Evolutionary conservation across 2,888 invertebrate genomes (phyloP).

Genomic region (Dicyrtoma fusca): DNA sequence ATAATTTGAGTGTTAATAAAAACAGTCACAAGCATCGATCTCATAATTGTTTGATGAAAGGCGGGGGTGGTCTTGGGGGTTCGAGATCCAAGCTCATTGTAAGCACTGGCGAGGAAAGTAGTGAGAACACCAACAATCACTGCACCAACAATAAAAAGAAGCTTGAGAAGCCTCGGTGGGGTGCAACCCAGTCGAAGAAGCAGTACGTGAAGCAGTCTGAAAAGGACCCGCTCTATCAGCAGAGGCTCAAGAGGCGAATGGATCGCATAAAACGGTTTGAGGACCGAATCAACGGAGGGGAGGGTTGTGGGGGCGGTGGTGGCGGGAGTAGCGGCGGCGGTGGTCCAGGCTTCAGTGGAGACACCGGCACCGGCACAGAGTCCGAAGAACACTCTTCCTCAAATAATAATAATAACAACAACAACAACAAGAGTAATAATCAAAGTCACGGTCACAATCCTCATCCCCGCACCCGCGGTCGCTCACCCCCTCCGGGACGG

Average conservation of each 20-base stretch:
- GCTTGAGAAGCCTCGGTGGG: slow-evolving; percentile 60
- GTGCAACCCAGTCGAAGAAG: slow-evolving; percentile 68
- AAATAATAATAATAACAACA: neutral
- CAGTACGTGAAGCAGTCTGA: slow-evolving; percentile 88
- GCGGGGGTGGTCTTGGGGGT: neutral
- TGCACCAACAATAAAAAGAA: slow-evolving; percentile 38
- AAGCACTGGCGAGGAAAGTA: slow-evolving; percentile 25
- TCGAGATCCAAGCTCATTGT: slow-evolving; percentile 8
- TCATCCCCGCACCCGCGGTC: slow-evolving; percentile 1
- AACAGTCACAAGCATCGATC: slow-evolving; percentile 39
- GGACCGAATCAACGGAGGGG: slow-evolving; percentile 8
- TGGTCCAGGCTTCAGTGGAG: slow-evolving; percentile 10
- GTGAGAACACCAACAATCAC: too few species aligned
- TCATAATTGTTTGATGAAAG: slow-evolving; percentile 42
- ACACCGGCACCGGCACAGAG: slow-evolving; percentile 45
- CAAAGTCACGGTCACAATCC: too few species aligned
- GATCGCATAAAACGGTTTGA: slow-evolving; percentile 50
- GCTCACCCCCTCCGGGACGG: slow-evolving; percentile 19
- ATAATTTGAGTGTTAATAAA: slow-evolving; percentile 37
- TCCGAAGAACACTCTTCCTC: slow-evolving; percentile 39
- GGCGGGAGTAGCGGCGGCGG: neutral
- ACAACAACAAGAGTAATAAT: too few species aligned
- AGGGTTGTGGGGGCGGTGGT: slow-evolving; percentile 14
- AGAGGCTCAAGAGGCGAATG: slow-evolving; percentile 47
- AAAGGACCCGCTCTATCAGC: slow-evolving; percentile 78